Percentiles rank a stretch among this genome's conserved stretches.
Evolutionary conservation across 1,140 invertebrate genomes (phyloP).

Genomic region (Campoletis sonorensis): DNA sequence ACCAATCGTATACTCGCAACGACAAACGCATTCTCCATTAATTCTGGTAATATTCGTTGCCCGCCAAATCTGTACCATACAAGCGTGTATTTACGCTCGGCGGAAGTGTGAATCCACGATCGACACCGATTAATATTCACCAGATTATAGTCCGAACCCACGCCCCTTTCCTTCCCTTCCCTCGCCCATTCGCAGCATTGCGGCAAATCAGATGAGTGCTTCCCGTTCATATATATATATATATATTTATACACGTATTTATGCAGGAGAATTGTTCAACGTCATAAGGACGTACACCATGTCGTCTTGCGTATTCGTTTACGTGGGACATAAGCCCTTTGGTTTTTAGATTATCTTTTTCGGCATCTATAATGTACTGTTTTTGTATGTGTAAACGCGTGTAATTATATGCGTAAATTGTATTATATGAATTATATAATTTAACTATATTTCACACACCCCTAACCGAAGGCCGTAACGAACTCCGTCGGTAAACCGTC

Average conservation of each 20-base stretch:
- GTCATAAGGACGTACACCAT: not conserved
- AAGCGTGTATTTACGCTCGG: slow-evolving; percentile 29
- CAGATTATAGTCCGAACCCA: slow-evolving; percentile 19
- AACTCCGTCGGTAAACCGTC: slow-evolving; percentile 56
- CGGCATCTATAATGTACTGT: not conserved
- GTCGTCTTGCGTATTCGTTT: not conserved
- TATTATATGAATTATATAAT: too few relatives aligned
- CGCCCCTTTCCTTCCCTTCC: not conserved
- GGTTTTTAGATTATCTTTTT: not conserved
- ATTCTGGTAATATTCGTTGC: slow-evolving; percentile 23
- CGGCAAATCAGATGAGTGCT: slow-evolving; percentile 2
- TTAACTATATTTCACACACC: slow-evolving; percentile 7
- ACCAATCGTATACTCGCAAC: not conserved
- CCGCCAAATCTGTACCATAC: not conserved
- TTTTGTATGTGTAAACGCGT: not conserved
- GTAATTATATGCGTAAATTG: too few relatives aligned
- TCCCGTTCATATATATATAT: not conserved
- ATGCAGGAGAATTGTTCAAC: not conserved
- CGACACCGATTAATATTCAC: slow-evolving; percentile 43
- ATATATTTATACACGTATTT: not conserved
- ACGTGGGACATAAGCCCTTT: not conserved
- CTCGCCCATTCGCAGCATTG: not conserved
- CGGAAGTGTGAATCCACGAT: slow-evolving; percentile 26
- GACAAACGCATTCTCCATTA: slow-evolving; percentile 9
- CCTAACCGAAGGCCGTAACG: slow-evolving; percentile 44